Conservation (phyloP, 2,888 invertebrate species). For the Drosophila kuntzei region DNA sequence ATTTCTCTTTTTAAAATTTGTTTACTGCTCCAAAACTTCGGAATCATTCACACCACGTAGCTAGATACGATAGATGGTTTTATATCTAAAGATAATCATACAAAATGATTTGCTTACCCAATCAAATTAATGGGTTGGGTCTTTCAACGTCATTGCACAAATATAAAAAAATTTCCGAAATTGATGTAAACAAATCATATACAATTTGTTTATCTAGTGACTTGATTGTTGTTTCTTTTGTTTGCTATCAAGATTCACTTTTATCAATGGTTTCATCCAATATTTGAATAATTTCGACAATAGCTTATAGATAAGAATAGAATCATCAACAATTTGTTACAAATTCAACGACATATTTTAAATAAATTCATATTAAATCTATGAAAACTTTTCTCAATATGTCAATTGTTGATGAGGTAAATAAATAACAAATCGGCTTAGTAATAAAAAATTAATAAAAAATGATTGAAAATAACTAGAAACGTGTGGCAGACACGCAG, state of each 20-base stretch:
- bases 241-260: constrained; percentile 20
- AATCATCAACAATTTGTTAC: not conserved
- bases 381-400: not conserved
- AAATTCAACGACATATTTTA: not conserved
- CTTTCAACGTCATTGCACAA: constrained; percentile 35
- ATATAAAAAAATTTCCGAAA: constrained; percentile 38
- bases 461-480: not conserved
- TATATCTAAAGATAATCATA: constrained; percentile 34
- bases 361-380: constrained; percentile 13
- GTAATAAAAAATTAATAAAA: constrained; percentile 11
- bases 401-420: not conserved
- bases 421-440: not conserved
- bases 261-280: constrained; percentile 30
- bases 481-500: constrained; percentile 23
- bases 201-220: constrained; percentile 5
- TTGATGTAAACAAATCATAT: constrained; percentile 7
- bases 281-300: constrained; percentile 8
- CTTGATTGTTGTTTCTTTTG: not conserved
- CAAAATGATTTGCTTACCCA: constrained; percentile 34
- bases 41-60: not conserved
- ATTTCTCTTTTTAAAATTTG: no score
- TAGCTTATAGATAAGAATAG: constrained; percentile 23
- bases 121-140: constrained; percentile 19
- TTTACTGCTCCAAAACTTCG: not conserved
- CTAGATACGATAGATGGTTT: not conserved